A percentile compares a stretch with the other conserved stretches of the same genome.
Evolutionary conservation across 2,113 vertebrate species (phyloP).

Genomic region (Phrynocephalus versicolor): DNA sequence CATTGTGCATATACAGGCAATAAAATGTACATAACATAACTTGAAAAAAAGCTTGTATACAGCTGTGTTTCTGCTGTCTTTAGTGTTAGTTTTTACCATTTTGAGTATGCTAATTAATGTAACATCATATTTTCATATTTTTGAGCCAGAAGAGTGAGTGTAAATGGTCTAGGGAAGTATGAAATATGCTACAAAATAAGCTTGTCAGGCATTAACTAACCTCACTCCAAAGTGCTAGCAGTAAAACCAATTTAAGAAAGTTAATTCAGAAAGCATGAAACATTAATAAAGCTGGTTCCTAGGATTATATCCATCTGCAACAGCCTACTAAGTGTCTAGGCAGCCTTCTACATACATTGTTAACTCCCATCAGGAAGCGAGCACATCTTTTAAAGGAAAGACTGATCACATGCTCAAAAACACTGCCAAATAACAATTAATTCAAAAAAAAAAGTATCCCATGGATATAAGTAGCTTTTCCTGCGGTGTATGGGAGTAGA

Average conservation of each 20-base stretch:
- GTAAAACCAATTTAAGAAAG: not conserved
- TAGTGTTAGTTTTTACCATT: conserved; percentile 46
- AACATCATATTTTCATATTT: conserved; percentile 28
- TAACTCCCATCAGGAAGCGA: not conserved
- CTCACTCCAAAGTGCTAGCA: conserved; percentile 26
- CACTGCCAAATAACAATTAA: too few species aligned
- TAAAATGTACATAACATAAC: conserved; percentile 96
- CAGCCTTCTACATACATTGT: not conserved
- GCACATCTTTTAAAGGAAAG: not conserved
- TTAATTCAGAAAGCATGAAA: not conserved
- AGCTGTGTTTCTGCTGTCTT: conserved; percentile 65
- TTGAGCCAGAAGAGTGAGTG: conserved; percentile 24
- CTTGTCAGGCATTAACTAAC: conserved; percentile 26
- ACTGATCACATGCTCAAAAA: not conserved
- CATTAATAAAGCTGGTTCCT: not conserved
- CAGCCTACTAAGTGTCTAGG: not conserved
- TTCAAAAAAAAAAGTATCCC: too few species aligned
- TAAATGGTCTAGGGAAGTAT: conserved; percentile 12
- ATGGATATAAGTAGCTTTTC: not conserved
- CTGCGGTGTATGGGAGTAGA: too few species aligned
- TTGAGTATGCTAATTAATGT: conserved; percentile 13
- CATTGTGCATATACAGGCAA: conserved; percentile 90
- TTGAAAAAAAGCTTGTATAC: conserved; percentile 70
- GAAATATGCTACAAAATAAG: conserved; percentile 2
- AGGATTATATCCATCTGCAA: not conserved